Evolutionary conservation across 2,888 invertebrate species (phyloP), one percentile per base, ranked within the genome.

Genomic region (Colostygia pectinataria): DNA sequence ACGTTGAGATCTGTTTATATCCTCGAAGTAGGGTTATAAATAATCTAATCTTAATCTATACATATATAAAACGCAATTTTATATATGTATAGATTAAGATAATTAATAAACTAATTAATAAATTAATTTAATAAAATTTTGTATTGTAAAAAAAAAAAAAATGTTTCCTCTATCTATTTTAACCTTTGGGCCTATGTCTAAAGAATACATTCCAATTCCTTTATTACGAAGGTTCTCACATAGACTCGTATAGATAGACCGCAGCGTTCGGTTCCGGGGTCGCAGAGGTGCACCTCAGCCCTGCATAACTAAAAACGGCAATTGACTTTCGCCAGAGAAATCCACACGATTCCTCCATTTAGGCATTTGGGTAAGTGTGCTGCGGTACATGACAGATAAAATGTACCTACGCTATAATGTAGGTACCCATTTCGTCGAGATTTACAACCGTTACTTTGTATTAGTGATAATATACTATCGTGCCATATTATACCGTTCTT

Each of bases 391-490:
- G 37, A 29, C 52, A 50, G 50, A 41, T 55, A 62, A 60, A 59
- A 14, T 44, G 29, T 41, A 34, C 51, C 41, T 44, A 48, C 24
- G 45, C 12, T 38, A 37, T 55, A 1, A 20, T 20, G 20, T 20
- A 40, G 40, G 41, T 43, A 45, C 47, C 31, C 18, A 49, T 42
- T 46, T 53, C 45, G 57, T 56, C 55, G 39, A 48, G 65, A 71
- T 76, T 68, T 67, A 51, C 61, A 64, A 71, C 80, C 74, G 75
- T 75, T 80, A 75, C 59, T 41, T 45, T 57, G 53, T 54, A 63
- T 61, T 63, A 57, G 67, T 68, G 65, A 68, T 75, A 77, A 73
- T 70, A 66, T 68, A 66, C 64, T 55, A 39, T 46, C 63, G 66
- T 59, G 55, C 71, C 51, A 72, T 67, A 68, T 74, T 57, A 57